Conservation (phyloP, 2,888 invertebrate genomes). For the Periphyllus acericola region DNA sequence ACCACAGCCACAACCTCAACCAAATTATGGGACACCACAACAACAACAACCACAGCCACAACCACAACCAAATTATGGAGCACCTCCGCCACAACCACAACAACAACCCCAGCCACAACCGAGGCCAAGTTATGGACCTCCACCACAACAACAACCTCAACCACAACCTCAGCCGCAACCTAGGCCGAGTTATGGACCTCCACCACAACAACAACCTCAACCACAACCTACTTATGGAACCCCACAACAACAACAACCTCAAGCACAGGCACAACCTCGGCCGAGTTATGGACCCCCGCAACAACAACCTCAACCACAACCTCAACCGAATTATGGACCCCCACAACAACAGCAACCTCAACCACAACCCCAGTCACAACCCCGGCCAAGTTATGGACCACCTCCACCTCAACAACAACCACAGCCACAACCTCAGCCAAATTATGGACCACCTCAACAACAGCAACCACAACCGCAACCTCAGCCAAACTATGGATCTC, state of each 20-base stretch:
- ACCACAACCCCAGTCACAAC: conserved; percentile 63
- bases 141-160: too few species aligned
- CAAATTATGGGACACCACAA: conserved; percentile 62
- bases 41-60: conserved; percentile 62
- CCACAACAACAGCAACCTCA: conserved; percentile 67
- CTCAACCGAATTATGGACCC: conserved; percentile 66
- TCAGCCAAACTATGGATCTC: conserved; percentile 66
- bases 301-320: conserved; percentile 20
- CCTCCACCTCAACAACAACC: not conserved
- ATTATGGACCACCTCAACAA: conserved; percentile 63
- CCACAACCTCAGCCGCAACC: conserved; percentile 66
- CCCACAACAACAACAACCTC: conserved; percentile 27
- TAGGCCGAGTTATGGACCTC: conserved; percentile 70
- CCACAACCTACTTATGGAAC: conserved; percentile 66
- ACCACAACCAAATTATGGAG: conserved; percentile 66
- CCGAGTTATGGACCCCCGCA: conserved; percentile 66
- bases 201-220: conserved; percentile 68
- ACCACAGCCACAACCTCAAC: conserved; percentile 60
- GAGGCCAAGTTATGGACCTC: too few species aligned
- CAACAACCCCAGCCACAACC: too few species aligned
- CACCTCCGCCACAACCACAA: conserved; percentile 65
- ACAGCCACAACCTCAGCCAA: conserved; percentile 60
- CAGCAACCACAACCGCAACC: conserved; percentile 63
- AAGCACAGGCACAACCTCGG: conserved; percentile 53
- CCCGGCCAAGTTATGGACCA: not conserved